Conservation (phyloP, 2,888 invertebrate species). For the Ypsolopha scabrella region DNA sequence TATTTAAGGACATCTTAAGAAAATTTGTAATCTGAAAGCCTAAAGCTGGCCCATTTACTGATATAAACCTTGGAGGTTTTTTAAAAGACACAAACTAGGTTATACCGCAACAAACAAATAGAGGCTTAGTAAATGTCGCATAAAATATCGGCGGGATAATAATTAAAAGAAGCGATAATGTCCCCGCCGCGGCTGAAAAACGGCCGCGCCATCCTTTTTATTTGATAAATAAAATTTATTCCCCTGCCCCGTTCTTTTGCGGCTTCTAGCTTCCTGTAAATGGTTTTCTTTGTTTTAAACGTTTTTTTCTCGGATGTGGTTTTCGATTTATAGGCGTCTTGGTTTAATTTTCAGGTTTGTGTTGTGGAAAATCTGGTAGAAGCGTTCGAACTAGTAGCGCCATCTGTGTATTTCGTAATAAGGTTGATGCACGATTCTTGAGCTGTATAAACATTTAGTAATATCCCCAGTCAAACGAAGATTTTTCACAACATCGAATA, state of each 20-base stretch:
- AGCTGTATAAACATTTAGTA: too few relatives aligned
- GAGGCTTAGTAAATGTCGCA: slow-evolving; percentile 29
- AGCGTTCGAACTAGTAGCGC: too few relatives aligned
- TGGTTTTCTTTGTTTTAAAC: slow-evolving; percentile 26
- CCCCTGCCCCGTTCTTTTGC: slow-evolving; percentile 43
- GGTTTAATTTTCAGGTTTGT: background rate
- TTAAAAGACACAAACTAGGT: too few relatives aligned
- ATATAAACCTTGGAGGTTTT: too few relatives aligned
- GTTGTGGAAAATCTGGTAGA: too few relatives aligned
- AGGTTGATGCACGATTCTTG: too few relatives aligned
- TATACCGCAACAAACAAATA: slow-evolving; percentile 9
- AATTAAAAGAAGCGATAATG: slow-evolving; percentile 70
- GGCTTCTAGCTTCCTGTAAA: slow-evolving; percentile 39
- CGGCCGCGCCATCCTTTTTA: slow-evolving; percentile 67
- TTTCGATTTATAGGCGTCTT: slow-evolving; percentile 1
- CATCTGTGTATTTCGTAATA: too few relatives aligned
- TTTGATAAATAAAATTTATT: slow-evolving; percentile 71
- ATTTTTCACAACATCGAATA: too few relatives aligned
- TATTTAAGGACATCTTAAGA: too few relatives aligned
- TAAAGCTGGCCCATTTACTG: too few relatives aligned
- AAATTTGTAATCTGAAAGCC: background rate
- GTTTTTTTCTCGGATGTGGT: slow-evolving; percentile 7
- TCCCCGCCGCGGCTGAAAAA: slow-evolving; percentile 61
- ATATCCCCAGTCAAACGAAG: too few relatives aligned
- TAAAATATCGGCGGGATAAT: slow-evolving; percentile 67